phyloP scores from a whole-genome alignment of 2,888 invertebrate species.

The Nemapogon koenigi region DNA sequence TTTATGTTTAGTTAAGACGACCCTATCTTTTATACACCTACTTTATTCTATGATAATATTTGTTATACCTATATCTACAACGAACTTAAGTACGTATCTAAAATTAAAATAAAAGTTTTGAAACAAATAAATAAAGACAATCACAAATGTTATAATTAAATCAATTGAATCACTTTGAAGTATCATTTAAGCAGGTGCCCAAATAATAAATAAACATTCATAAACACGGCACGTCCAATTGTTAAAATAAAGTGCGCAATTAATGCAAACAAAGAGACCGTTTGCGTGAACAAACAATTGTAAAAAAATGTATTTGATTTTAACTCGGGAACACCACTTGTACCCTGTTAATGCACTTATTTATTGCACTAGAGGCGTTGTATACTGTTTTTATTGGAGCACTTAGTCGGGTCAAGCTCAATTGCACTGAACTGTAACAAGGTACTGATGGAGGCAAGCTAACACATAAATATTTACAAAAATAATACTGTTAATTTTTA shows the following conservation, averaged over 20 bases:
- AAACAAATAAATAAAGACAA: conserved; percentile 38
- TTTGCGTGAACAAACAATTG: conserved; percentile 30
- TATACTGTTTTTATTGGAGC: conserved; percentile 28
- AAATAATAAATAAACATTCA: conserved; percentile 12
- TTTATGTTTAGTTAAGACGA: too few relatives aligned
- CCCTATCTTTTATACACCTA: too few relatives aligned
- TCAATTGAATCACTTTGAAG: conserved; percentile 6
- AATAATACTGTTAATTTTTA: too few relatives aligned
- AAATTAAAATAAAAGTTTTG: too few relatives aligned
- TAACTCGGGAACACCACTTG: conserved; percentile 51
- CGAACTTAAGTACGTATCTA: too few relatives aligned
- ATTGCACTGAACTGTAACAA: too few relatives aligned
- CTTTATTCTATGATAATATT: too few relatives aligned
- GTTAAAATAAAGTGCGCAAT: conserved; percentile 34
- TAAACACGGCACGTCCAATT: conserved; percentile 20
- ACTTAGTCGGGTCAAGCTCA: conserved; percentile 32
- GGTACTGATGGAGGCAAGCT: too few relatives aligned
- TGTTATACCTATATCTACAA: too few relatives aligned
- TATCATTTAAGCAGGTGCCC: conserved; percentile 1
- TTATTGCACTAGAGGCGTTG: conserved; percentile 28
- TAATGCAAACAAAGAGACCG: conserved; percentile 28
- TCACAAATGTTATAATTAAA: conserved; percentile 18
- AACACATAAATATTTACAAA: too few relatives aligned
- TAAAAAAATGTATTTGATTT: conserved; percentile 41
- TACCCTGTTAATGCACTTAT: conserved; percentile 32